Conservation (phyloP, 2,797 vertebrate genomes). For the Menidia menidia region DNA sequence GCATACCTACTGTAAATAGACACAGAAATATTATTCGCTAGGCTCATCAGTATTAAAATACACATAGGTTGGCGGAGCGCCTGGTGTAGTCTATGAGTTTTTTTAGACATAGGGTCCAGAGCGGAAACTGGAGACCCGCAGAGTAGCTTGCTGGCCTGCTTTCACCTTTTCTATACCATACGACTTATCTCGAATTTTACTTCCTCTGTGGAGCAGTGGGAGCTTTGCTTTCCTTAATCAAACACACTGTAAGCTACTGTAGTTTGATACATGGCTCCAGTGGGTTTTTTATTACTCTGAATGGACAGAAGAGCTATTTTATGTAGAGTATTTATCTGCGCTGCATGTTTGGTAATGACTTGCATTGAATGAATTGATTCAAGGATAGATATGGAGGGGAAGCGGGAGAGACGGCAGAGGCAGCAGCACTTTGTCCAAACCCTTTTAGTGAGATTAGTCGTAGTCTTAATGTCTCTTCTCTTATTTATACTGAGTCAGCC, state of each 20-base stretch:
- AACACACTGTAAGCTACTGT: slow-evolving; percentile 33
- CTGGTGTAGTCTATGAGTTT: slow-evolving; percentile 17
- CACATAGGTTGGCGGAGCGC: slow-evolving; percentile 40
- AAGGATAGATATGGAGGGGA: slow-evolving; percentile 54
- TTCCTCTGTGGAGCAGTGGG: slow-evolving; percentile 37
- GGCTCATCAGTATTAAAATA: slow-evolving; percentile 62
- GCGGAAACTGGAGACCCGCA: slow-evolving; percentile 36
- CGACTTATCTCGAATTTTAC: slow-evolving; percentile 52
- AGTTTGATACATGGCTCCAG: slow-evolving; percentile 24
- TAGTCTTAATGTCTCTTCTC: slow-evolving; percentile 77
- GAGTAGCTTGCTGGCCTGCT: slow-evolving; percentile 27
- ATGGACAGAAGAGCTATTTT: slow-evolving; percentile 53
- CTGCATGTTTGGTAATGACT: slow-evolving; percentile 64
- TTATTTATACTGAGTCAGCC: slow-evolving; percentile 83
- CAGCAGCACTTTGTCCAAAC: slow-evolving; percentile 76
- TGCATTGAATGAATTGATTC: slow-evolving; percentile 68
- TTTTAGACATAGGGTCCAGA: background rate
- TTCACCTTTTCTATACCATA: slow-evolving; percentile 53
- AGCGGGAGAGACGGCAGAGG: slow-evolving; percentile 49
- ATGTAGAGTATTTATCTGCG: slow-evolving; percentile 59
- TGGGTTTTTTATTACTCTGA: slow-evolving; percentile 57
- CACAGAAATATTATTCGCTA: slow-evolving; percentile 33
- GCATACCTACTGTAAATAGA: slow-evolving; percentile 69
- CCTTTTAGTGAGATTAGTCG: slow-evolving; percentile 87
- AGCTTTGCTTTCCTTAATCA: slow-evolving; percentile 38